phyloP scores from a whole-genome alignment of 2,113 vertebrate genomes.

The Hypanus sabinus region DNA sequence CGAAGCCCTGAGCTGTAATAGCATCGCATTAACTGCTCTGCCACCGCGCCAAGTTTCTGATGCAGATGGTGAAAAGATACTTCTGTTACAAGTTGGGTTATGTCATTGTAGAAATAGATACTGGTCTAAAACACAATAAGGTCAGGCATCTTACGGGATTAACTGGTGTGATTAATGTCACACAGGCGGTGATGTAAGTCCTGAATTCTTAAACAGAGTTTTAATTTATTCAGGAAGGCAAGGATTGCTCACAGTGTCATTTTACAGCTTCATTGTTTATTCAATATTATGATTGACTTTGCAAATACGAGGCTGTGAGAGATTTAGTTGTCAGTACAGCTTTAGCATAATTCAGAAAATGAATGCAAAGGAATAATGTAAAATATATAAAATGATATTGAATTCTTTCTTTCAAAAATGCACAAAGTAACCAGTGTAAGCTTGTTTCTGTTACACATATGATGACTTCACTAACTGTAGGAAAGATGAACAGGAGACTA shows the following conservation, averaged over 20 bases:
- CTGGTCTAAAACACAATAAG: not conserved
- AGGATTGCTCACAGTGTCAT: not conserved
- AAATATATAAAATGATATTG: not conserved
- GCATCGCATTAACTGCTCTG: no score
- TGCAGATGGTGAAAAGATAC: not conserved
- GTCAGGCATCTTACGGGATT: not conserved
- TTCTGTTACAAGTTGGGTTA: not conserved
- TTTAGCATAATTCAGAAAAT: not conserved
- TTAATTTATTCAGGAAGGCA: not conserved
- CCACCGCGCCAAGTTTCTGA: not conserved
- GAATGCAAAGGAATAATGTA: not conserved
- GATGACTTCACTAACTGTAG: not conserved
- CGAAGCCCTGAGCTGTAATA: no score
- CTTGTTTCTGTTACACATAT: not conserved
- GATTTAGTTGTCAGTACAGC: not conserved
- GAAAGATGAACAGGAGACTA: not conserved
- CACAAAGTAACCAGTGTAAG: not conserved
- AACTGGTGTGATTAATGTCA: not conserved
- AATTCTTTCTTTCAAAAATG: not conserved
- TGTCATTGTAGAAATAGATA: not conserved
- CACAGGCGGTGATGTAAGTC: not conserved
- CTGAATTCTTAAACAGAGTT: not conserved
- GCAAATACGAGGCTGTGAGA: not conserved
- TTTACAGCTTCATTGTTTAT: slow-evolving; percentile 17
- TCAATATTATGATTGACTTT: not conserved